These are phyloP conservation scores for Oreochromis niloticus DNA, from an alignment of 2,113 vertebrate species.

Conservation along the genomic window DNA sequence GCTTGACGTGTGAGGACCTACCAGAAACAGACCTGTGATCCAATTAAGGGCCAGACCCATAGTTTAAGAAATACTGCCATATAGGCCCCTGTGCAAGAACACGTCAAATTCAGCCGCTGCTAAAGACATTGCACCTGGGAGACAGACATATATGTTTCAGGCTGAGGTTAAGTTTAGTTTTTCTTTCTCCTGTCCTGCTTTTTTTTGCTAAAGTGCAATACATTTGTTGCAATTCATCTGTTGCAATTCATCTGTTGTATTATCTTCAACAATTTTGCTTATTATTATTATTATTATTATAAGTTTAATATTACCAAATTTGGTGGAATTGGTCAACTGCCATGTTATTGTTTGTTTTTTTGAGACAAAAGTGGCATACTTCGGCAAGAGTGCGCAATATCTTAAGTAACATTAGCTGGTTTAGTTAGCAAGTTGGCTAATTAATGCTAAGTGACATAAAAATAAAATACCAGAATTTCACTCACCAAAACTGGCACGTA, in stretches of 20 bases:
- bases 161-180: background rate
- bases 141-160: slow-evolving; percentile 10
- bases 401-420: background rate
- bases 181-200: background rate
- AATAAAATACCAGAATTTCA: background rate
- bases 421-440: background rate
- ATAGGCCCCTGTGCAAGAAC: background rate
- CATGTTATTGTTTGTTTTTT: background rate
- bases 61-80: slow-evolving; percentile 36
- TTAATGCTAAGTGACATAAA: background rate
- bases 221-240: background rate
- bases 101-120: background rate
- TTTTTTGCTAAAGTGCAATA: background rate
- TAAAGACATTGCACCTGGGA: slow-evolving; percentile 17
- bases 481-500: background rate
- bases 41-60: slow-evolving; percentile 46
- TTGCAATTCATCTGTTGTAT: rapidly evolving
- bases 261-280: background rate
- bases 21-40: slow-evolving; percentile 61
- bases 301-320: background rate
- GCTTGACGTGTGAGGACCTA: slow-evolving; percentile 61
- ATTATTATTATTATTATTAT: rapidly evolving
- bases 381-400: background rate
- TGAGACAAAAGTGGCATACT: background rate
- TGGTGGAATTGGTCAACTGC: background rate